These are phyloP conservation scores for Hormaphis cornu DNA, from an alignment of 1,140 invertebrate species.

Conservation along the genomic window DNA sequence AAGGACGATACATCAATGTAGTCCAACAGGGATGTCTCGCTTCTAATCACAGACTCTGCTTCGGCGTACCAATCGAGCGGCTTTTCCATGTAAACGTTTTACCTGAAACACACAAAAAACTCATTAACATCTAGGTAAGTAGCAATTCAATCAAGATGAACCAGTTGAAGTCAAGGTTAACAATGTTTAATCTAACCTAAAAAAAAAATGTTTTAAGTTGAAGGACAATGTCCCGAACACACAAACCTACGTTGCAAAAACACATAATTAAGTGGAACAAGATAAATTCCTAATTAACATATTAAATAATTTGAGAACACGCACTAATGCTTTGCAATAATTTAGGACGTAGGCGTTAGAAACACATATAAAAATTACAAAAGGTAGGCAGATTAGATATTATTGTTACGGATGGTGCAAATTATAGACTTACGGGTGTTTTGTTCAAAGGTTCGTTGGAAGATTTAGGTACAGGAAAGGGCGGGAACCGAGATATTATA, in stretches of 20 bases:
- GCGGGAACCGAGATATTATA: not conserved
- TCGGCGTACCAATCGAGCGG: slow-evolving; percentile 8
- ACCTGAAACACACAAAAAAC: slow-evolving; percentile 15
- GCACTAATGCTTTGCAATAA: too few relatives aligned
- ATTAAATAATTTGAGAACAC: too few relatives aligned
- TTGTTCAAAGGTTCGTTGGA: slow-evolving; percentile 3
- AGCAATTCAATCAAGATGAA: slow-evolving; percentile 18
- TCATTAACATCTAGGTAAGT: not conserved
- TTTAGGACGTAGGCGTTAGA: too few relatives aligned
- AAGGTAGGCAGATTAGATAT: too few relatives aligned
- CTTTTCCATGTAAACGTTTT: slow-evolving; percentile 18
- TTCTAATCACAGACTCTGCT: slow-evolving; percentile 5
- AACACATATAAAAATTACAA: too few relatives aligned
- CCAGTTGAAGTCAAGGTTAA: slow-evolving; percentile 27
- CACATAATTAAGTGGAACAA: too few relatives aligned
- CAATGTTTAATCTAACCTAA: slow-evolving; percentile 18
- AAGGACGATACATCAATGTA: not conserved
- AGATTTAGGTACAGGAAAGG: slow-evolving; percentile 7
- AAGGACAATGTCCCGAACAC: not conserved
- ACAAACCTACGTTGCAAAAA: too few relatives aligned
- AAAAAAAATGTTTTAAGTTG: slow-evolving; percentile 13
- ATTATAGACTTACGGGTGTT: slow-evolving; percentile 20
- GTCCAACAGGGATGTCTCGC: slow-evolving; percentile 5
- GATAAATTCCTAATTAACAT: too few relatives aligned
- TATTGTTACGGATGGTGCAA: not conserved